Evolutionary conservation across 2,888 invertebrate genomes (phyloP), one percentile per base, ranked within the genome.

Genomic region (Noctuana brunneofusca): DNA sequence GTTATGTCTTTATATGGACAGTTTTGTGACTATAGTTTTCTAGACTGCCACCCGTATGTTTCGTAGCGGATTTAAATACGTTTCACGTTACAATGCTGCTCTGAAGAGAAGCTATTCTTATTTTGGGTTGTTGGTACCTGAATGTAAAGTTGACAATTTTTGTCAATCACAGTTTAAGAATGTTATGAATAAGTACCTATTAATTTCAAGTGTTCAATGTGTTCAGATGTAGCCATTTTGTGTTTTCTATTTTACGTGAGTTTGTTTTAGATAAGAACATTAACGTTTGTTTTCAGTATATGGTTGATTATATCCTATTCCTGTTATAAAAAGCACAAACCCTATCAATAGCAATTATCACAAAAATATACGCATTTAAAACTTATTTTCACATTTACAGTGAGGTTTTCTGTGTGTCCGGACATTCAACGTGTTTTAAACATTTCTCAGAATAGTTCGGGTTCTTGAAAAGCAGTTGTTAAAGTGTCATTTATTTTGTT

Each of bases 211-310:
- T 49, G 2, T 14, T 24, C 16, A 9, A 22, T 58, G 58, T 58
- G 35, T 58, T 58, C 57, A 58, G 20, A 20, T 38, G 46, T 46
- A 58, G 58, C 49, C 57, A 48, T 48, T 55, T 24, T 18, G 43
- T 48, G 46, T 32, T 57, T 22, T 48, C 14, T 38, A 18, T 49
- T 58, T 58, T 38, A 48, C 24, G 35, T 49, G 22, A 56, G 56
- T 12, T 48, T 57, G 54, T 38, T 38, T 9, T 22, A 16, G 24
- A 55, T 22, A 20, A 20, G 35, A 38, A n/a, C 4, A 43, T 22
- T 14, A 55, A 55, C 11, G 9, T 55, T 20, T 18, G 43, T 43
- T 16, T 43, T 43, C 43, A 9, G 43, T 3, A 6, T 43, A 22
- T 48, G 16, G 9, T 41, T 48, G 22, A n/a, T 48, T 22, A 48